Conservation (phyloP, 1,140 invertebrate genomes). For the Tetranychus cinnabarinus region DNA sequence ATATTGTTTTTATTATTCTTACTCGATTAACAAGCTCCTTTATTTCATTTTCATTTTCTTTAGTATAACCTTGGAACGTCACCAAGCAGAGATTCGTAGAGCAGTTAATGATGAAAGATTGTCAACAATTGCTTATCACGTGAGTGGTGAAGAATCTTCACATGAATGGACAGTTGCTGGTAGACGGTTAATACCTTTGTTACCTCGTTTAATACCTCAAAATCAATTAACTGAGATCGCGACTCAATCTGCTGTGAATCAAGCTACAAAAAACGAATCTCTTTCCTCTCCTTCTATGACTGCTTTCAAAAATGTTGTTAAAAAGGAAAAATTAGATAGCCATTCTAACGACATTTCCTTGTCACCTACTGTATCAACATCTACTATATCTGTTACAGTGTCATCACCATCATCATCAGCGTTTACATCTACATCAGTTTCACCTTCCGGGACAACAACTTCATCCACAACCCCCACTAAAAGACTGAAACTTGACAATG, state of each 20-base stretch:
- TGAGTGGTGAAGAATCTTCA: constrained; percentile 49
- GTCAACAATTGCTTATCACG: constrained; percentile 58
- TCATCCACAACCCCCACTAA: too few relatives aligned
- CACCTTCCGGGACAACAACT: background rate
- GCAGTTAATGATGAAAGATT: constrained; percentile 73
- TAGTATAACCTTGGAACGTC: constrained; percentile 59
- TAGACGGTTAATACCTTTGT: constrained; percentile 45
- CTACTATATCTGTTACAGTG: background rate
- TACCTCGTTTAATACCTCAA: constrained; percentile 52
- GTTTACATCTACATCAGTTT: background rate
- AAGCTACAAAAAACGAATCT: constrained; percentile 23
- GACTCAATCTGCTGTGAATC: constrained; percentile 34
- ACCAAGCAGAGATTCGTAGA: constrained; percentile 63
- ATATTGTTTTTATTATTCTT: background rate
- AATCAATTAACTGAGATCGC: constrained; percentile 59
- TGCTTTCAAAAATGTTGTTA: background rate
- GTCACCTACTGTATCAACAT: background rate
- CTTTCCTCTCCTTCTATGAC: background rate
- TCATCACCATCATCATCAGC: background rate
- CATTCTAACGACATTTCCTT: background rate
- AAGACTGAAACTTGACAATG: too few relatives aligned
- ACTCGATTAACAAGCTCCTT: too few relatives aligned
- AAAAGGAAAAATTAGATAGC: background rate
- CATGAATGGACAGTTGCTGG: constrained; percentile 69
- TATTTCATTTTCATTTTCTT: constrained; percentile 17